Conservation (phyloP, 2,797 vertebrate species). For the Amphiprion clarkii region DNA sequence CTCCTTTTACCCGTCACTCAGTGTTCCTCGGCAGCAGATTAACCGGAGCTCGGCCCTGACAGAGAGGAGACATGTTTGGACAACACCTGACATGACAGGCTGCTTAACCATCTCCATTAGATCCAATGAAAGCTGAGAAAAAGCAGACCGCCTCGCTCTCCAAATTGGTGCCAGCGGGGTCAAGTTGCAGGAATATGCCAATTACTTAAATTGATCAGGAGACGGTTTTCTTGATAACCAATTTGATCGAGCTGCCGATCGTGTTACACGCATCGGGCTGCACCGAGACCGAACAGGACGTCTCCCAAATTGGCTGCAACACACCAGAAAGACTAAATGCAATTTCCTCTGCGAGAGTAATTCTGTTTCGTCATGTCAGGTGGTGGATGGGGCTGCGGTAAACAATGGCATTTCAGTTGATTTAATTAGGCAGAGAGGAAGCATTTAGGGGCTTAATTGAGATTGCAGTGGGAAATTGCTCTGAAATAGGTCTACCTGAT, state of each 20-base stretch:
- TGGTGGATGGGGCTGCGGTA: conserved; percentile 82
- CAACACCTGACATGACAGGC: conserved; percentile 85
- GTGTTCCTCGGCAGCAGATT: conserved; percentile 60
- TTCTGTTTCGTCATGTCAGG: conserved; percentile 81
- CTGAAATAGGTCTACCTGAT: conserved; percentile 85
- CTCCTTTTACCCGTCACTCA: conserved; percentile 70
- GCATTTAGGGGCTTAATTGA: conserved; percentile 96
- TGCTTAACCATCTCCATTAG: conserved; percentile 93
- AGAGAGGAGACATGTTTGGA: conserved; percentile 67
- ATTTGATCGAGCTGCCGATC: conserved; percentile 95
- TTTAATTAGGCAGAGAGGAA: conserved; percentile 97
- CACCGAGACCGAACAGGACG: conserved; percentile 50
- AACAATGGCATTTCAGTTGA: conserved; percentile 95
- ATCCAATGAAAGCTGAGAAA: conserved; percentile 95
- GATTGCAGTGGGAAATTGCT: conserved; percentile 94
- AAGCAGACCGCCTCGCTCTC: conserved; percentile 88
- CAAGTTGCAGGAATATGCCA: conserved; percentile 98
- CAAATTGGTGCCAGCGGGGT: conserved; percentile 93
- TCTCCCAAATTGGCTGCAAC: conserved; percentile 88
- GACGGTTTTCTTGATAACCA: conserved; percentile 98
- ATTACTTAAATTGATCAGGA: conserved; percentile 99
- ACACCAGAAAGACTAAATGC: conserved; percentile 76
- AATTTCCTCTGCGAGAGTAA: conserved; percentile 81
- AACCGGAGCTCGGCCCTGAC: conserved; percentile 35
- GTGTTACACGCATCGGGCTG: conserved; percentile 87